Evolutionary conservation across 2,888 invertebrate genomes (phyloP), one percentile per base, ranked within the genome.

Genomic region (Rhingia campestris): DNA sequence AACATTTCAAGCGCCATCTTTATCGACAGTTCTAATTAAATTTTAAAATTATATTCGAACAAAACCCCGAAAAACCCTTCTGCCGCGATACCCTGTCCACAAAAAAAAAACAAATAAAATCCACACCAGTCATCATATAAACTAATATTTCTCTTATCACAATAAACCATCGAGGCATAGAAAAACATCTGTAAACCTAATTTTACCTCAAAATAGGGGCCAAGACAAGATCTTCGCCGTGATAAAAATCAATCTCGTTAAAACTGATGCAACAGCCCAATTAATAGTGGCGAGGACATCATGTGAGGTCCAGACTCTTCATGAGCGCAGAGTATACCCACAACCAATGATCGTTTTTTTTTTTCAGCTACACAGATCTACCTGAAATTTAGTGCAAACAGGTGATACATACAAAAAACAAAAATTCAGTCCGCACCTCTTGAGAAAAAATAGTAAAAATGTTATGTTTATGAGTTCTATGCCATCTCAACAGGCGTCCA

Each of bases 161-260:
- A 6, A 12, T 32, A 12, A 63, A 56, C 10, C 67, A 80, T 80
- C 73, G 10, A 80, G 45, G 41, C 6, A 37, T 67, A 56, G 30
- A 73, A 30, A 88, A 88, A 88, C 88, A 88, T 87, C 88, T 88
- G 89, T 89, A 89, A 90, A 88, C 87, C 89, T 88, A 89, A 90
- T 89, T 90, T 89, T 87, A 87, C 88, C 88, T 87, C 81, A 88
- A 87, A 88, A 88, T 87, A 88, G 69, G 81, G 74, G 70, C 32
- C 63, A 63, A 53, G 56, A 85, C 74, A 76, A 75, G 80, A 76
- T 84, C 67, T 22, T 51, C 30, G 35, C 49, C 7, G 6, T 54
- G 72, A 80, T 86, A 76, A 81, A 77, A 74, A 67, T 70, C 80
- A 80, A 85, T 80, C 81, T 76, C 75, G 81, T 77, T 81, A 81